Percentiles rank a stretch among this genome's conserved stretches.
Conservation (phyloP, 2,113 vertebrate species). For the Rhynchopsitta pachyrhyncha region DNA sequence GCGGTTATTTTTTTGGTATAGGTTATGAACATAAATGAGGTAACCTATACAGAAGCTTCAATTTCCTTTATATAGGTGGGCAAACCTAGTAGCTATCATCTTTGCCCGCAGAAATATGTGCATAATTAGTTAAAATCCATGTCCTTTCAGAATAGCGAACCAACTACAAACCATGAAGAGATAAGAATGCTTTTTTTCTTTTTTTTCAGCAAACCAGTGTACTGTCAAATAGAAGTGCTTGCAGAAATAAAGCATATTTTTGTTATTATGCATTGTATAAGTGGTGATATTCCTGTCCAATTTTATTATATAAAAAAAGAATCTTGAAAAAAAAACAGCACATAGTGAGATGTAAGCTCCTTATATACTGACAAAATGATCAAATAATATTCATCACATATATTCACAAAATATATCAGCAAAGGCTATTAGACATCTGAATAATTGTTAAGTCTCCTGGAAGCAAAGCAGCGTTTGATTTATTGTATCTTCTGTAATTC, state of each 20-base stretch:
- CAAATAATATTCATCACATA: background rate
- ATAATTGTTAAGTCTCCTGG: background rate
- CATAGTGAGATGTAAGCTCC: background rate
- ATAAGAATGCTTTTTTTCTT: background rate
- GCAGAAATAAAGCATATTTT: background rate
- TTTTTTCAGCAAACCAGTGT: background rate
- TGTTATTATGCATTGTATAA: background rate
- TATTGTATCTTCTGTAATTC: background rate
- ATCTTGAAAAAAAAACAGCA: background rate
- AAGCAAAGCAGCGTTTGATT: background rate
- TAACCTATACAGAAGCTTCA: background rate
- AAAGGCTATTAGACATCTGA: background rate
- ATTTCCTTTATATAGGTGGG: background rate
- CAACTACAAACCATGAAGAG: background rate
- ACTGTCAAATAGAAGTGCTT: background rate
- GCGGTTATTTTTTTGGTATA: background rate
- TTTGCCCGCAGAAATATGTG: background rate
- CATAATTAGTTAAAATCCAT: background rate
- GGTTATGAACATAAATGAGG: background rate
- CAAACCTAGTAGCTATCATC: background rate
- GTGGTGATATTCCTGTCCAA: background rate
- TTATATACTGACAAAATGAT: background rate
- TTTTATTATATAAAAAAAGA: conserved; percentile 10
- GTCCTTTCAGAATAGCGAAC: background rate
- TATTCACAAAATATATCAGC: background rate